These are phyloP conservation scores for Paedocypris sp. DNA, from an alignment of 2,113 vertebrate species.

Conservation along the genomic window DNA sequence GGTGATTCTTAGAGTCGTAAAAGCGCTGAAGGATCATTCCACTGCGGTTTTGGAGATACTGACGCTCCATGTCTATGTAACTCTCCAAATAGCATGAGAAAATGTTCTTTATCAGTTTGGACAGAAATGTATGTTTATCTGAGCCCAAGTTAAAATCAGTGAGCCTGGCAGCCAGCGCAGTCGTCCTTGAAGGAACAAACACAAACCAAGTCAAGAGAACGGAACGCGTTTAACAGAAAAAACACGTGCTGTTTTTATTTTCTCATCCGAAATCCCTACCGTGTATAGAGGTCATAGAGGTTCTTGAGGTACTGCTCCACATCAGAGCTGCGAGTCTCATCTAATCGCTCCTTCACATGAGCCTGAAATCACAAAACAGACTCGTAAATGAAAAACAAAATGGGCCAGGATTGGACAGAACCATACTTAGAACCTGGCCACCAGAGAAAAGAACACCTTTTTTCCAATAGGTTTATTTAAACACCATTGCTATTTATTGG, in stretches of 20 bases:
- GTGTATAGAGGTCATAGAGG: conserved; percentile 92
- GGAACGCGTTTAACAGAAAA: too few species aligned
- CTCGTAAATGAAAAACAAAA: too few species aligned
- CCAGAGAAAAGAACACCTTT: too few species aligned
- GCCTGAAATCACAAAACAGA: conserved; percentile 56
- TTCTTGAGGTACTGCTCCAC: conserved; percentile 95
- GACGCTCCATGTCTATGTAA: conserved; percentile 92
- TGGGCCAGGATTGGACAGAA: too few species aligned
- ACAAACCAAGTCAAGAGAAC: too few species aligned
- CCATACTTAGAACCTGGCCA: too few species aligned
- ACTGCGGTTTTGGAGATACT: conserved; percentile 87
- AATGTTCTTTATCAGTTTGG: conserved; percentile 97
- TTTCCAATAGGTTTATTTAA: too few species aligned
- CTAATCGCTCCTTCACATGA: conserved; percentile 83
- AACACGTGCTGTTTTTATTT: too few species aligned
- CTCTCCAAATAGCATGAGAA: conserved; percentile 95
- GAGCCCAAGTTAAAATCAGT: conserved; percentile 97
- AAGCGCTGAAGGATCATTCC: conserved; percentile 88
- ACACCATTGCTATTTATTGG: too few species aligned
- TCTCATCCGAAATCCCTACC: conserved; percentile 68
- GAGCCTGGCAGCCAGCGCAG: conserved; percentile 82
- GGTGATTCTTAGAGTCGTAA: conserved; percentile 98
- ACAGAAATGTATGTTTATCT: conserved; percentile 97
- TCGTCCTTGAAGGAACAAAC: conserved; percentile 68
- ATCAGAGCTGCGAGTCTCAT: conserved; percentile 81